Evolutionary conservation across 2,888 invertebrate genomes (phyloP).

Genomic region (Endotricha flammealis): DNA sequence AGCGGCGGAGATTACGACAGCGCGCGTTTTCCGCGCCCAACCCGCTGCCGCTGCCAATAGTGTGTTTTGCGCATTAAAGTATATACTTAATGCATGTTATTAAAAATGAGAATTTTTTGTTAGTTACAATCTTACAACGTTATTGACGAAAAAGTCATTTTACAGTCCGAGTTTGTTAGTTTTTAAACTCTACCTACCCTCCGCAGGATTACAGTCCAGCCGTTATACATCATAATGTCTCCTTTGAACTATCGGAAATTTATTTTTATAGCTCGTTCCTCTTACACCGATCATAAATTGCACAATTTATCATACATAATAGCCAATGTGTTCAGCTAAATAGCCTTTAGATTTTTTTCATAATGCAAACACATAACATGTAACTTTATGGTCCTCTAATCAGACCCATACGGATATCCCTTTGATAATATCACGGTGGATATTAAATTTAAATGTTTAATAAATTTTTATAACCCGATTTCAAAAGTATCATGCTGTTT

Average conservation of each 20-base stretch:
- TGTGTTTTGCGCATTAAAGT: no score
- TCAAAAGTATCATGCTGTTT: constrained; percentile 30
- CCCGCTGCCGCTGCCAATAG: no score
- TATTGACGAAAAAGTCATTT: no score
- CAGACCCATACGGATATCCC: constrained; percentile 36
- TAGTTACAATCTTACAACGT: no score
- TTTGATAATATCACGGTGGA: constrained; percentile 43
- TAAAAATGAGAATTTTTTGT: no score
- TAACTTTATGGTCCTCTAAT: constrained; percentile 47
- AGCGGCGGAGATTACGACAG: no score
- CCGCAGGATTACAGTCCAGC: no score
- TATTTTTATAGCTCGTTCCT: constrained; percentile 14
- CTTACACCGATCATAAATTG: constrained; percentile 28
- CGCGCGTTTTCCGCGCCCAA: no score
- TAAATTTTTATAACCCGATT: constrained; percentile 51
- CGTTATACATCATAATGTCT: no score
- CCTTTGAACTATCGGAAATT: neutral
- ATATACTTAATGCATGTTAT: no score
- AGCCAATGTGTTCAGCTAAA: constrained; percentile 28
- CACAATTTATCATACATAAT: constrained; percentile 25
- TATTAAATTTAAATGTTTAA: constrained; percentile 50
- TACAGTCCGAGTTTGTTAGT: no score
- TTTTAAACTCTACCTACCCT: no score
- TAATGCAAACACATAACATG: constrained; percentile 29
- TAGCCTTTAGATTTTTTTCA: constrained; percentile 32